Percentiles rank a stretch among this genome's conserved stretches.
These are phyloP conservation scores for Hemaris fuciformis DNA, from an alignment of 2,888 invertebrate genomes.

Conservation along the genomic window DNA sequence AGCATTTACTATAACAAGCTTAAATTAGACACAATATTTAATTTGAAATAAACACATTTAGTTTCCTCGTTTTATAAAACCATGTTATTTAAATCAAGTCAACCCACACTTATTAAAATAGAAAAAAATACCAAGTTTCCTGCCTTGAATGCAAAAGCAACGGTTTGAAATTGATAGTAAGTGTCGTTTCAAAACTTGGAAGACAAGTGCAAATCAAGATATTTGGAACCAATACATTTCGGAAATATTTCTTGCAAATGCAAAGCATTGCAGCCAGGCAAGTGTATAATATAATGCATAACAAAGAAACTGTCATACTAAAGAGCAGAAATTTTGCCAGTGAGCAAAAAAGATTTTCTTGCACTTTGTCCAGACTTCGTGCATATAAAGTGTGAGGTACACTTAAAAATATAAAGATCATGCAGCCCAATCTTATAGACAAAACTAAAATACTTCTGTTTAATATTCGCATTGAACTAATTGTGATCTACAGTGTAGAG, in stretches of 20 bases:
- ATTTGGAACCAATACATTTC: slow-evolving; percentile 13
- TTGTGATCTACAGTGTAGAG: background rate
- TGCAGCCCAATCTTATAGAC: slow-evolving; percentile 37
- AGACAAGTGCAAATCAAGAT: slow-evolving; percentile 34
- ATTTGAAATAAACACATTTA: slow-evolving; percentile 31
- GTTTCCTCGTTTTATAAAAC: slow-evolving; percentile 33
- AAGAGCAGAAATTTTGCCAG: slow-evolving; percentile 33
- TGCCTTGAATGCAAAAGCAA: slow-evolving; percentile 7
- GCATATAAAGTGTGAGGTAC: slow-evolving; percentile 45
- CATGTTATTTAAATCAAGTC: slow-evolving; percentile 46
- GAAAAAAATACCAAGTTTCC: slow-evolving; percentile 1
- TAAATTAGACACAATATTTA: slow-evolving; percentile 51
- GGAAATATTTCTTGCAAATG: slow-evolving; percentile 62
- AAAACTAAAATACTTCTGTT: slow-evolving; percentile 19
- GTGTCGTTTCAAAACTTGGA: slow-evolving; percentile 21
- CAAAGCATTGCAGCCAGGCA: slow-evolving; percentile 80
- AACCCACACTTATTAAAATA: slow-evolving; percentile 43
- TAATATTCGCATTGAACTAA: background rate
- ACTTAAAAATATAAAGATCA: slow-evolving; percentile 41
- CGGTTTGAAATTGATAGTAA: slow-evolving; percentile 4
- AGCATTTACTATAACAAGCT: slow-evolving; percentile 33
- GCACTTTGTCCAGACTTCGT: slow-evolving; percentile 58
- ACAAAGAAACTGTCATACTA: background rate
- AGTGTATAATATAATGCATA: slow-evolving; percentile 57
- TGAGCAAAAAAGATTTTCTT: slow-evolving; percentile 51